phyloP scores from a whole-genome alignment of 2,888 invertebrate genomes.

The Taphrorychus bicolor region DNA sequence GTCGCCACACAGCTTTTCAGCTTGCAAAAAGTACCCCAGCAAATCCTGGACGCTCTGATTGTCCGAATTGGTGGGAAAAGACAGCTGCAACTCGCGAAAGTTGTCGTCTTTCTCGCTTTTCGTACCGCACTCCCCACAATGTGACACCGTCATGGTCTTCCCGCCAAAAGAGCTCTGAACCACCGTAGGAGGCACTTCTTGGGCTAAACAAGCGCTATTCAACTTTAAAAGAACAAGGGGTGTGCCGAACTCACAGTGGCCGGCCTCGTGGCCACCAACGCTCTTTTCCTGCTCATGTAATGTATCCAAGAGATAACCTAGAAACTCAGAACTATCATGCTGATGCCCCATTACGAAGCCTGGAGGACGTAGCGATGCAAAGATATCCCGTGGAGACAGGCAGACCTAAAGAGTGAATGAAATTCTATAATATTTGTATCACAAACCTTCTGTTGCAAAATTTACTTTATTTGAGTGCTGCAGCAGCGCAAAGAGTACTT shows the following conservation, averaged over 20 bases:
- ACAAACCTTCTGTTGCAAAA: too few species aligned
- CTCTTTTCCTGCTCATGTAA: slow-evolving; percentile 75
- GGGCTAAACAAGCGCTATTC: too few species aligned
- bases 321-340: slow-evolving; percentile 88
- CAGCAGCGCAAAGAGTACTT: slow-evolving; percentile 76
- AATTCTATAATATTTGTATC: too few species aligned
- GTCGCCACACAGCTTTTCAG: slow-evolving; percentile 79
- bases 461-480: slow-evolving; percentile 67
- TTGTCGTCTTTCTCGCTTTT: slow-evolving; percentile 77
- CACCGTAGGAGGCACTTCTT: slow-evolving; percentile 55
- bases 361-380: slow-evolving; percentile 74
- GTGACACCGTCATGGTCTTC: slow-evolving; percentile 74
- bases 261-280: too few species aligned
- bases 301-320: slow-evolving; percentile 75
- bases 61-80: slow-evolving; percentile 67
- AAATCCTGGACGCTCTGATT: slow-evolving; percentile 77
- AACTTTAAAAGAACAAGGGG: too few species aligned
- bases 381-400: slow-evolving; percentile 75
- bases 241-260: neutral
- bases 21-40: slow-evolving; percentile 77
- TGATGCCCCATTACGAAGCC: slow-evolving; percentile 81
- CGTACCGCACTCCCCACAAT: slow-evolving; percentile 75
- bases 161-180: slow-evolving; percentile 82
- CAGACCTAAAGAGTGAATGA: slow-evolving; percentile 57
- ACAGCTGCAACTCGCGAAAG: slow-evolving; percentile 81